These are phyloP conservation scores for Oligia latruncula DNA, from an alignment of 2,888 invertebrate genomes.

Conservation along the genomic window DNA sequence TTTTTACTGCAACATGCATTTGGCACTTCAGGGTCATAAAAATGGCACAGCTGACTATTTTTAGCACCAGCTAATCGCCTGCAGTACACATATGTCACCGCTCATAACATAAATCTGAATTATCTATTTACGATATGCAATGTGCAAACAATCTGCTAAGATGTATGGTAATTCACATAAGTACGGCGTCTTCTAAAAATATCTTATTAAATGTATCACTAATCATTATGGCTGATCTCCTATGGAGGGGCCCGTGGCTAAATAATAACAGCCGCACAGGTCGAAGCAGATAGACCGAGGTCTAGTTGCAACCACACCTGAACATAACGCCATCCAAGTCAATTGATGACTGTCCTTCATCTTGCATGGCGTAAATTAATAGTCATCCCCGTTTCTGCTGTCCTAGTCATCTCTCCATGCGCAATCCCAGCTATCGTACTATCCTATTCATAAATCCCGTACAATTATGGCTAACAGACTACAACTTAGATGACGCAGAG, in stretches of 20 bases:
- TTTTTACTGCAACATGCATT: constrained; percentile 39
- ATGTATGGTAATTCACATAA: constrained; percentile 44
- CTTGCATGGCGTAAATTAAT: background rate
- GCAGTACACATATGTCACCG: constrained; percentile 32
- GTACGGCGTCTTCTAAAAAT: constrained; percentile 24
- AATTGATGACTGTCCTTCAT: background rate
- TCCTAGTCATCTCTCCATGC: background rate
- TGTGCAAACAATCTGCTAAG: constrained; percentile 35
- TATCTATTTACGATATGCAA: constrained; percentile 55
- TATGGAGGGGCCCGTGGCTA: background rate
- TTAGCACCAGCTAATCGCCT: constrained; percentile 35
- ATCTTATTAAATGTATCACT: constrained; percentile 29
- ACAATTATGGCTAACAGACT: background rate
- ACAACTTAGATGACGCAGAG: background rate
- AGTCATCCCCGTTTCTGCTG: background rate
- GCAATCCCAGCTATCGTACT: background rate
- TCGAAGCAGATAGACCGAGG: background rate
- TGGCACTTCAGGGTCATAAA: constrained; percentile 36
- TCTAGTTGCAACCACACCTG: background rate
- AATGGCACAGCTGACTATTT: constrained; percentile 42
- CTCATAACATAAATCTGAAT: constrained; percentile 40
- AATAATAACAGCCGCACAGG: too few species aligned
- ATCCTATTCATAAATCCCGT: background rate
- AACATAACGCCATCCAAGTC: background rate
- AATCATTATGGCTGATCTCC: constrained; percentile 19